Base-by-base conservation (phyloP, 2,113 vertebrate species). In the Ceuthmochares aereus region DNA sequence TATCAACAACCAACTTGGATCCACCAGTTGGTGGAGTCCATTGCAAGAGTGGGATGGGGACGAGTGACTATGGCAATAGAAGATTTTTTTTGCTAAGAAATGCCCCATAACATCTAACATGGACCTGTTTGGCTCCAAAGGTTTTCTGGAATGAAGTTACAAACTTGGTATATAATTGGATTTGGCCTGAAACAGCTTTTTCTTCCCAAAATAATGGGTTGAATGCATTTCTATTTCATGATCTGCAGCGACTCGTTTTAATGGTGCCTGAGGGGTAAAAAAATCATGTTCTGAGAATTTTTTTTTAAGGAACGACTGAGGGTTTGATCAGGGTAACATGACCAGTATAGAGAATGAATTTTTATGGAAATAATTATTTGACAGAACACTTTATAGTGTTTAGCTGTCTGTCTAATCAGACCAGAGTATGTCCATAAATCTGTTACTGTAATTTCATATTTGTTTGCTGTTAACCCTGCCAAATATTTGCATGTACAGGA, bases 81-180 rank as follows among this genome's bases (percentile, higher is more conserved):
- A 87, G 43, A 15, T 45, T 40, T 40, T 54, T 54, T 84, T 91
- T 67, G 8, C 43, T 32, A 45, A 70, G 43, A 63, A 84, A 42
- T 0, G 0, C 4, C 42, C 27, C 7, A 23, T 43, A 52, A 76
- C 23, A 60, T 23, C 21, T 91, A 40, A 64, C 40, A 32, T 7
- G 30, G 17, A 78, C 8, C 21, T 58, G 7, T 37, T 64, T 75
- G 42, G 14, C 51, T 54, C 49, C 36, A 64, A 37, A 73, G 26
- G 9, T 89, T 89, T 93, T 81, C 77, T 82, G 86, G 76, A 94
- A 89, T 78, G n/a, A 84, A 74, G 62, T 52, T 87, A 72, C 49
- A 70, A 96, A 60, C 36, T 49, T 30, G 42, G 16, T 47, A 32
- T 30, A n/a, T 81, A 62, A 63, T 75, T 75, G 52, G 69, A 64